Percentiles rank a stretch among this genome's conserved stretches.
These are phyloP conservation scores for Falco rusticolus DNA, from an alignment of 2,797 vertebrate species.

Conservation along the genomic window DNA sequence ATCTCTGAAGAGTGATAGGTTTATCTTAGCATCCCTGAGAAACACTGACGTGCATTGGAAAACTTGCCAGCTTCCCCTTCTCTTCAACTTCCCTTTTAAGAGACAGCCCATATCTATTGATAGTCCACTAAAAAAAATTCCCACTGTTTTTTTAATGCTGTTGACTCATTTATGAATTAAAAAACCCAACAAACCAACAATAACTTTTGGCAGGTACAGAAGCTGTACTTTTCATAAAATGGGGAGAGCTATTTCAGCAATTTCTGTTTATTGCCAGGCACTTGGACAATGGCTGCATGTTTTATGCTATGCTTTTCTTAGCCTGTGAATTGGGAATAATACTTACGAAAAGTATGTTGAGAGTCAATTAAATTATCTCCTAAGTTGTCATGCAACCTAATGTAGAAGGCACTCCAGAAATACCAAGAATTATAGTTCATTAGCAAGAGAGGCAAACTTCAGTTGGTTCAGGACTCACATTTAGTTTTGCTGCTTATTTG, in stretches of 20 bases:
- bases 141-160: not conserved
- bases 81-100: not conserved
- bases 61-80: not conserved
- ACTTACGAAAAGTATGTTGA: not conserved
- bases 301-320: conserved; percentile 16
- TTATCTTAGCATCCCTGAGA: not conserved
- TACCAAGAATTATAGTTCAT: not conserved
- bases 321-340: not conserved
- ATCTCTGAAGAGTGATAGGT: not conserved
- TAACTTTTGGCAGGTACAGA: not conserved
- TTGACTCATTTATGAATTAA: not conserved
- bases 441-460: not conserved
- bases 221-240: not conserved
- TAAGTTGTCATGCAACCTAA: not conserved
- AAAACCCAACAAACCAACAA: not conserved
- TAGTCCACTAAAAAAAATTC: not conserved
- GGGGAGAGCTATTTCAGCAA: not conserved
- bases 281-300: not conserved
- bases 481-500: not conserved
- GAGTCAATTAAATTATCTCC: not conserved
- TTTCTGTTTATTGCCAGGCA: not conserved
- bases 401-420: conserved; percentile 8
- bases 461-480: not conserved
- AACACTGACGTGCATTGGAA: not conserved
- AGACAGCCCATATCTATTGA: not conserved